Percentiles rank a stretch among this genome's conserved stretches.
Evolutionary conservation across 2,113 vertebrate genomes (phyloP).

Genomic region (Nycticorax nycticorax): DNA sequence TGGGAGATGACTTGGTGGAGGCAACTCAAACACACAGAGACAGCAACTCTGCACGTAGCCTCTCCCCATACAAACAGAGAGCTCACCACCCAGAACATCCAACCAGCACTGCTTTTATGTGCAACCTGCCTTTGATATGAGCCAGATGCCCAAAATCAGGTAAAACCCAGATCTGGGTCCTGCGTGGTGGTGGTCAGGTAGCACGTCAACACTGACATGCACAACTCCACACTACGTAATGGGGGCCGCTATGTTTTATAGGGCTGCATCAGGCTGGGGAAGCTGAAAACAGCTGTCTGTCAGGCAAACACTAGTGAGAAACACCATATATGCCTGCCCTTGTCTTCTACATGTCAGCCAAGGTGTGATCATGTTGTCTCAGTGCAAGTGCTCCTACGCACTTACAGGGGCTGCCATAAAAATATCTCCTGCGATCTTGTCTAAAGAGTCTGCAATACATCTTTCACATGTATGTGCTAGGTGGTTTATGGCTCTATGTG

Average conservation of each 20-base stretch:
- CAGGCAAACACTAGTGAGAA: neutral
- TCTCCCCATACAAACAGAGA: neutral
- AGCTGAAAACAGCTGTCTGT: neutral
- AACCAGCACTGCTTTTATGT: neutral
- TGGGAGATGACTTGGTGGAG: neutral
- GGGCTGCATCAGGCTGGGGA: neutral
- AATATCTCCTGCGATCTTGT: neutral
- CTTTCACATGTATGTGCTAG: neutral
- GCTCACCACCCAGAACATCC: neutral
- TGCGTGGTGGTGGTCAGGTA: neutral
- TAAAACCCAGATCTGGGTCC: neutral
- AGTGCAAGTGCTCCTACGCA: neutral
- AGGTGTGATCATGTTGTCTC: neutral
- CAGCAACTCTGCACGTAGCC: neutral
- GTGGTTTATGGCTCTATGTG: neutral
- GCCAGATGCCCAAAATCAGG: neutral
- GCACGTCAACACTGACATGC: accelerated
- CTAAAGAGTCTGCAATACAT: neutral
- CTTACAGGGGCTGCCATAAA: neutral
- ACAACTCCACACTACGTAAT: neutral
- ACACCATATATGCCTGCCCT: neutral
- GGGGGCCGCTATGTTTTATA: accelerated
- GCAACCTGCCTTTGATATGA: neutral
- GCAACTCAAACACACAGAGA: neutral
- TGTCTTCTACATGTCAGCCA: neutral